Evolutionary conservation across 2,113 vertebrate genomes (phyloP).

Genomic region (Chloropsis cyanopogon): DNA sequence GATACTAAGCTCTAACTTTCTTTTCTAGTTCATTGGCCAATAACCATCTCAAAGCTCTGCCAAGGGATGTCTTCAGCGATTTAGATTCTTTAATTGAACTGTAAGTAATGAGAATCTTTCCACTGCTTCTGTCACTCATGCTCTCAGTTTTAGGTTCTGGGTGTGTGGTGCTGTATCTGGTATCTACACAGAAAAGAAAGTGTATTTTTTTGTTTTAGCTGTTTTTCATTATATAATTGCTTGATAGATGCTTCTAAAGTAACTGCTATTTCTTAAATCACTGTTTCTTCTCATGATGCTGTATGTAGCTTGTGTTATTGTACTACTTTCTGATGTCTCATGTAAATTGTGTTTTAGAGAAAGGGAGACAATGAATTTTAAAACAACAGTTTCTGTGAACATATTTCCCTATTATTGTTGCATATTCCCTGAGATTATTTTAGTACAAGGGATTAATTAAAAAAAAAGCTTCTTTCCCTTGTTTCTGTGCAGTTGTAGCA

Average conservation of each 20-base stretch:
- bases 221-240: neutral
- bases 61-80: conserved; percentile 89
- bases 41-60: conserved; percentile 91
- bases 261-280: neutral
- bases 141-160: neutral
- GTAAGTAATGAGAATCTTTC: conserved; percentile 79
- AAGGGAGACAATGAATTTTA: neutral
- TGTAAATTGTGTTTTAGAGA: neutral
- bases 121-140: neutral
- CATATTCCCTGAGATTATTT: neutral
- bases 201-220: neutral
- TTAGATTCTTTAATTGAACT: conserved; percentile 96
- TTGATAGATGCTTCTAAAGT: neutral
- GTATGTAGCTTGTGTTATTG: neutral
- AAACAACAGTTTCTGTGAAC: neutral
- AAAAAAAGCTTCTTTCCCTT: neutral
- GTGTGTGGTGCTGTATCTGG: neutral
- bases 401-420: neutral
- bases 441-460: neutral
- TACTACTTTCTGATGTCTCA: neutral
- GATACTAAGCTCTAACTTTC: conserved; percentile 54
- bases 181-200: neutral
- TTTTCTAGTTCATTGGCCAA: conserved; percentile 91
- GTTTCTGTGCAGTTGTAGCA: neutral
- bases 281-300: neutral